Evolutionary conservation across 30 jellyfish, hydroid and myxozoan species (phyloP), one percentile per base, ranked within the genome.

Genomic region (Sanderia malayensis): DNA sequence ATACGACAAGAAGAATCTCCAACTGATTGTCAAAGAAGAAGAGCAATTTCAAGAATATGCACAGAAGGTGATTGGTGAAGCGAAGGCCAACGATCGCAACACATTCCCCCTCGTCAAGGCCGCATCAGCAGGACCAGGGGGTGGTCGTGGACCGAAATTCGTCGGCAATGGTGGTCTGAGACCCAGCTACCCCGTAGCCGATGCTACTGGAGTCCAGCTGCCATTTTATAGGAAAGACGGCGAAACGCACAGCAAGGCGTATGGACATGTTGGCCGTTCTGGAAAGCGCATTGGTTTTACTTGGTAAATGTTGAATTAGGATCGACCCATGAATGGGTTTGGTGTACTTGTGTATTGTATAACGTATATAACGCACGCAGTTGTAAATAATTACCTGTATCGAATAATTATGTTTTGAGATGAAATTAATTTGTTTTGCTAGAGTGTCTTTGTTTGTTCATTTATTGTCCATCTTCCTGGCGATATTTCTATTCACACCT

Each of bases 71-170:
- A 92, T 92, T 13, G 61, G 79, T 0, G 93, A 76, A 15, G 98
- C 98, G 2, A 67, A 58, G 24, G 49, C 73, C 18, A 77, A 70
- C 19, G 94, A 81, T 11, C 80, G 98, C 32, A 84, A 92, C 71
- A 89, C 95, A 1, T 83, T 55, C 61, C 95, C 95, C 1, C 89
- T 92, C 11, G 79, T 70, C 1, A 92, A 92, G 72, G 98, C 94
- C 0, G 95, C 95, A 1, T 71, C 72, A 24, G 94, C 93, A 59
- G 98, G 98, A 8, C 96, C 98, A 13, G 98, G 98, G 6, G 98
- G 98, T 13, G 98, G 98, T 4, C 27, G 88, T 19, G 98, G 98
- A 8, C 98, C 98, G 18, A 92, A 92, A 64, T 92, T 92, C 59
- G 96, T 84, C 11, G 96, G 96, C 27, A 84, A 85, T 10, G 96